Conservation (phyloP, 1,140 invertebrate species). For the Condylostylus longicornis region DNA sequence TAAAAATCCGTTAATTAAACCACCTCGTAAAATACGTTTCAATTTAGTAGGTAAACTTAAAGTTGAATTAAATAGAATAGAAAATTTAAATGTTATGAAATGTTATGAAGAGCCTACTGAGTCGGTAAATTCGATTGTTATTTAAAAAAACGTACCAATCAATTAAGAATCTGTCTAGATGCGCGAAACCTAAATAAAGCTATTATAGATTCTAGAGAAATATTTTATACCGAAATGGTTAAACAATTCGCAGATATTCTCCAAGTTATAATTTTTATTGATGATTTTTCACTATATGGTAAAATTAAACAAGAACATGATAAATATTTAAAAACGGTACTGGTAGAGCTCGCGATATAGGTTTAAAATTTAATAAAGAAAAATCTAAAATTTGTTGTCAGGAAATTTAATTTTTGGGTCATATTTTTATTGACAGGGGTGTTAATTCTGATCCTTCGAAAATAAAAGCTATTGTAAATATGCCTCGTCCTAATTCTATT, state of each 20-base stretch:
- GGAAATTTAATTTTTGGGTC: constrained; percentile 23
- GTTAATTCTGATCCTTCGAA: constrained; percentile 13
- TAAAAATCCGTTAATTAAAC: constrained; percentile 16
- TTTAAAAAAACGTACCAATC: too few species aligned
- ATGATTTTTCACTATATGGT: constrained; percentile 25
- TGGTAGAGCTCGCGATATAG: constrained; percentile 11
- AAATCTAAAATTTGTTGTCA: constrained; percentile 10
- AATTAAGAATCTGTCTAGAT: constrained; percentile 30
- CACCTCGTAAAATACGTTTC: constrained; percentile 27
- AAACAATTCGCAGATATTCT: constrained; percentile 20
- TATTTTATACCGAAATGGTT: constrained; percentile 24
- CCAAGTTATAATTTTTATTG: constrained; percentile 24
- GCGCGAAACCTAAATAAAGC: constrained; percentile 34
- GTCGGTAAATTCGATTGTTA: constrained; percentile 22
- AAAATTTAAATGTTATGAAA: constrained; percentile 21
- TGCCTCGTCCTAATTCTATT: constrained; percentile 15
- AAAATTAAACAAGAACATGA: constrained; percentile 16
- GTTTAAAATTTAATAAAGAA: constrained; percentile 6
- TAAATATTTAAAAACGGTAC: constrained; percentile 16
- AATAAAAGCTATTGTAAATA: constrained; percentile 15
- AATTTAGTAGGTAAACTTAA: constrained; percentile 20
- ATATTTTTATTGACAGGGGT: constrained; percentile 14
- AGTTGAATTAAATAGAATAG: constrained; percentile 17
- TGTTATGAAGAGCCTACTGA: constrained; percentile 33
- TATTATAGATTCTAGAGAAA: constrained; percentile 19